Evolutionary conservation across 2,888 invertebrate genomes (phyloP).

Genomic region (Scrobipalpa costella): DNA sequence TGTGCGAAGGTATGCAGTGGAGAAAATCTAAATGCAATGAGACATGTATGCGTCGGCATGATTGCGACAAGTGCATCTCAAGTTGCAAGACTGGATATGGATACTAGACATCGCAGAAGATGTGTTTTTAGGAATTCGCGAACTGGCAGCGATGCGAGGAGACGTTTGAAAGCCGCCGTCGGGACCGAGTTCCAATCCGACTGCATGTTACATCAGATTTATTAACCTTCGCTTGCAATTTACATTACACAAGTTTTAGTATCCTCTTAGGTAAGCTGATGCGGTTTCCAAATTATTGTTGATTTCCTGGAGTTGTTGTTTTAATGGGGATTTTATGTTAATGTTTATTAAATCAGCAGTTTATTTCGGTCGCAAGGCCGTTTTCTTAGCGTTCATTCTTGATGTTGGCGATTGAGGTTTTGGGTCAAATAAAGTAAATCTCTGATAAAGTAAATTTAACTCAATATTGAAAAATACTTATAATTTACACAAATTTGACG

Average conservation of each 20-base stretch:
- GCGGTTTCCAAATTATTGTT: constrained; percentile 28
- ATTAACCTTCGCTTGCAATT: constrained; percentile 29
- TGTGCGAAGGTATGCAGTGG: constrained; percentile 22
- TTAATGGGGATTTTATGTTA: constrained; percentile 20
- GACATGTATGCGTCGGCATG: not conserved
- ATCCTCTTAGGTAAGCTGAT: constrained; percentile 26
- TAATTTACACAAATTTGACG: not conserved
- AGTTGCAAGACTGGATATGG: constrained; percentile 6
- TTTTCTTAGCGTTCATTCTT: not conserved
- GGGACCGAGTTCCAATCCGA: constrained; percentile 20
- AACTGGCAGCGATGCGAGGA: constrained; percentile 13
- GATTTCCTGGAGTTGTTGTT: constrained; percentile 17
- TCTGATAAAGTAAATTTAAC: no score
- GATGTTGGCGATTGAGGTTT: not conserved
- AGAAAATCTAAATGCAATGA: constrained; percentile 17
- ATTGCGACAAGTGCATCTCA: constrained; percentile 10
- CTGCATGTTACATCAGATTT: constrained; percentile 28
- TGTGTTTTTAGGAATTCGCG: constrained; percentile 15
- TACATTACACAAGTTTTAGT: constrained; percentile 29
- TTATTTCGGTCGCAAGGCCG: constrained; percentile 5
- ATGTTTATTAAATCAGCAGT: constrained; percentile 4
- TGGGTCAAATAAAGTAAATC: not conserved
- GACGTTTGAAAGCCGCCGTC: constrained; percentile 24
- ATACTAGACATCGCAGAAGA: not conserved
- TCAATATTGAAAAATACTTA: not conserved